A percentile compares a stretch with the other conserved stretches of the same genome.
Evolutionary conservation across 2,113 vertebrate species (phyloP).

Genomic region (Sarotherodon lohbergeri): DNA sequence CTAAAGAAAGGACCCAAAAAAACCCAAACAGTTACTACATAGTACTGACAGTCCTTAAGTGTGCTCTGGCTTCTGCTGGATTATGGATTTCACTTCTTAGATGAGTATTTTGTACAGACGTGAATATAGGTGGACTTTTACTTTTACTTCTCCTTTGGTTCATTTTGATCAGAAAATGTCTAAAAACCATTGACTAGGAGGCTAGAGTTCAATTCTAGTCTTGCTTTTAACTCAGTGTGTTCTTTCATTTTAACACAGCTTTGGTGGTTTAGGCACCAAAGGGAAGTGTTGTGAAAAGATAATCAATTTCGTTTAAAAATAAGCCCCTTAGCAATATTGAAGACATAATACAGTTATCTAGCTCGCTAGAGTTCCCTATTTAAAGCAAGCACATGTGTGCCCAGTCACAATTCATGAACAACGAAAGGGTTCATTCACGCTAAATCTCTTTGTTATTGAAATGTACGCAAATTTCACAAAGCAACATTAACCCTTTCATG

Average conservation of each 20-base stretch:
- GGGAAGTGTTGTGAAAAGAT: neutral
- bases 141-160: neutral
- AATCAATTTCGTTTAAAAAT: neutral
- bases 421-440: neutral
- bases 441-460: neutral
- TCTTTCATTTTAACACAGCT: neutral
- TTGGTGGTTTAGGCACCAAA: neutral
- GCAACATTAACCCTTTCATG: too few relatives aligned
- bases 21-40: neutral
- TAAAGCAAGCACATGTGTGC: neutral
- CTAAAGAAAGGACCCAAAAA: neutral
- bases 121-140: neutral
- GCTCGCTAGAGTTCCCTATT: neutral
- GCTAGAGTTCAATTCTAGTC: neutral
- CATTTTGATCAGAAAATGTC: neutral
- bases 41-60: neutral
- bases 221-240: neutral
- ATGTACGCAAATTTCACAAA: neutral
- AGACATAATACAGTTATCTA: neutral
- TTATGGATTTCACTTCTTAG: neutral
- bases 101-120: neutral
- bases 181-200: neutral
- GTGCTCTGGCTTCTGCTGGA: neutral
- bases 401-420: neutral
- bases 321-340: neutral